Conservation (phyloP, 2,113 vertebrate species). For the Gallinago paraguaiae region DNA sequence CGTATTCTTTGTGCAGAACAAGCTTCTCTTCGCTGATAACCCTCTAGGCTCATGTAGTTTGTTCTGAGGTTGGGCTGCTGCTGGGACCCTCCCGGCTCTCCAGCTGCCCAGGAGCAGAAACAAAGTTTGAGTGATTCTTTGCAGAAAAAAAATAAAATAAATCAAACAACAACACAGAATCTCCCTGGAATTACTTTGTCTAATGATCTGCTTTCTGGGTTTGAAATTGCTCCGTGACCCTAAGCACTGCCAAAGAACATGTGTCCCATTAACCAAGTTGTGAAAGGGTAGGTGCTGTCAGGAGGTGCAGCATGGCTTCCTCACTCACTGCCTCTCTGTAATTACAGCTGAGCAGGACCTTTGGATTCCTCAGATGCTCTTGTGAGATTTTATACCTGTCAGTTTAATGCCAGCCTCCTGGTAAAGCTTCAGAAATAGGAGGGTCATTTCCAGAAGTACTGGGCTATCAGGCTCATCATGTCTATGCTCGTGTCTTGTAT, state of each 20-base stretch:
- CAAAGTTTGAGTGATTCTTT: background rate
- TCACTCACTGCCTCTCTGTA: background rate
- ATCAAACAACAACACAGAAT: background rate
- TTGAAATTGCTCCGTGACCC: background rate
- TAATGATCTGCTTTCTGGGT: background rate
- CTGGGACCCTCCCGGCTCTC: background rate
- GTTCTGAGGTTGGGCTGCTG: background rate
- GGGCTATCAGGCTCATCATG: background rate
- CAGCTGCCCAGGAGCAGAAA: background rate
- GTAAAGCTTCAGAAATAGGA: background rate
- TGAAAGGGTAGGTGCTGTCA: accelerated
- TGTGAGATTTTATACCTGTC: background rate
- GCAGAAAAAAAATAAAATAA: background rate
- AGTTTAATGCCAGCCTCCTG: background rate
- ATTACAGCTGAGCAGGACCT: background rate
- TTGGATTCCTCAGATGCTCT: background rate
- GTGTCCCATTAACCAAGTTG: background rate
- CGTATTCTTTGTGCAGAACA: background rate
- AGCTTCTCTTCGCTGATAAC: background rate
- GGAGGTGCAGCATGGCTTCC: background rate
- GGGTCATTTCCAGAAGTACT: background rate
- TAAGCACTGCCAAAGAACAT: background rate
- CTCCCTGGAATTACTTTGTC: background rate
- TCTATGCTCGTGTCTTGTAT: accelerated
- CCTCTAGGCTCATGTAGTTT: background rate